These are phyloP conservation scores for Chrysogorgia sp. DNA, from an alignment of 92 coral and sea anemone genomes.

Conservation along the genomic window DNA sequence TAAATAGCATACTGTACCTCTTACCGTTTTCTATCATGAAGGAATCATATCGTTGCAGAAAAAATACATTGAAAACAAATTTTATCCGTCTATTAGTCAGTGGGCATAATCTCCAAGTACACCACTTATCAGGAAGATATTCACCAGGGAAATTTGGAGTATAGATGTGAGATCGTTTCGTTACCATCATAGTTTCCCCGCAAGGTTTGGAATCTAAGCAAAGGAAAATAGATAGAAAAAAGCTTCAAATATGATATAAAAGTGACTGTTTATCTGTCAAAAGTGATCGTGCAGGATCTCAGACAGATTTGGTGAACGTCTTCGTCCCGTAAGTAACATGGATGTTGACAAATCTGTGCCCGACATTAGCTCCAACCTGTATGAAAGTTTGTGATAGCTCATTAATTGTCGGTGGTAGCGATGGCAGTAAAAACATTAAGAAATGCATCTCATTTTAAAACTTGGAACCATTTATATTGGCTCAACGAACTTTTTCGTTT, in stretches of 20 bases:
- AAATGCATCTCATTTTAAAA: too few relatives aligned
- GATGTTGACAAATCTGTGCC: too few relatives aligned
- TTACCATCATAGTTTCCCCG: conserved; percentile 60
- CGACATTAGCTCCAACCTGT: too few relatives aligned
- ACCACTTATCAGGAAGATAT: conserved; percentile 74
- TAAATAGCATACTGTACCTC: conserved; percentile 21
- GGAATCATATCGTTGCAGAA: conserved; percentile 64
- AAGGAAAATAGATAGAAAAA: not conserved
- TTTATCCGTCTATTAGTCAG: conserved; percentile 65
- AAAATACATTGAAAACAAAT: conserved; percentile 68
- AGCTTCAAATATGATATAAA: not conserved
- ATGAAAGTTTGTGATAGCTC: too few relatives aligned
- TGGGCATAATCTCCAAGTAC: conserved; percentile 95
- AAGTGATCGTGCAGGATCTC: too few relatives aligned
- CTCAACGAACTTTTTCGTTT: too few relatives aligned
- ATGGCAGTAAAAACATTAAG: too few relatives aligned
- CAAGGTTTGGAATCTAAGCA: conserved; percentile 67
- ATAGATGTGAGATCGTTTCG: conserved; percentile 46
- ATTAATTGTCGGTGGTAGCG: too few relatives aligned
- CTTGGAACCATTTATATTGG: too few relatives aligned
- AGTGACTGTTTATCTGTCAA: conserved; percentile 1
- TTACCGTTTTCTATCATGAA: conserved; percentile 78
- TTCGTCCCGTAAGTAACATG: too few relatives aligned
- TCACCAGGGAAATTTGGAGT: conserved; percentile 75
- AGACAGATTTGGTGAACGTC: too few relatives aligned